These are phyloP conservation scores for Coecobrya sp. DNA, from an alignment of 2,888 invertebrate species.

Conservation along the genomic window DNA sequence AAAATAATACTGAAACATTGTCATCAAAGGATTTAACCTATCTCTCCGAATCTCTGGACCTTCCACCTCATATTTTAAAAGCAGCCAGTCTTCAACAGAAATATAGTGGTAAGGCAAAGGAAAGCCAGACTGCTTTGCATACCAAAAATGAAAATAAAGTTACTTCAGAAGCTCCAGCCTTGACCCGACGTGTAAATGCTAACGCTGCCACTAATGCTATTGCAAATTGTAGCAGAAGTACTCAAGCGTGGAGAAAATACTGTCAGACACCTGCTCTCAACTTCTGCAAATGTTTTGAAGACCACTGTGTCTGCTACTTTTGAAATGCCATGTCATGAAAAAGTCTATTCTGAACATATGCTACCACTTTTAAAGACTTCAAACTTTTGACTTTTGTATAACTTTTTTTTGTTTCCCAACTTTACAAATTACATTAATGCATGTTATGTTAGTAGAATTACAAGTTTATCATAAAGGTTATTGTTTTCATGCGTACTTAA, in stretches of 20 bases:
- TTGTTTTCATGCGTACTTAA: neutral
- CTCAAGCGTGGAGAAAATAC: slow-evolving; percentile 65
- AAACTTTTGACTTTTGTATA: slow-evolving; percentile 16
- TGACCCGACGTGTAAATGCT: slow-evolving; percentile 19
- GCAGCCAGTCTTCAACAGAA: slow-evolving; percentile 63
- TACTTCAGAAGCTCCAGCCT: neutral
- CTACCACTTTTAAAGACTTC: neutral
- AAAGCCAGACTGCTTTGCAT: neutral
- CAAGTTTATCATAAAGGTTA: neutral
- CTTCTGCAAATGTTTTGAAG: slow-evolving; percentile 83
- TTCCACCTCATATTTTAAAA: slow-evolving; percentile 70
- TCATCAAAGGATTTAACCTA: slow-evolving; percentile 54
- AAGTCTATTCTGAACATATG: slow-evolving; percentile 6
- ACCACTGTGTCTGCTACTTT: slow-evolving; percentile 84
- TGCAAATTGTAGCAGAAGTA: slow-evolving; percentile 6
- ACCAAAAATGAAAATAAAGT: neutral
- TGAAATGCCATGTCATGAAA: slow-evolving; percentile 37
- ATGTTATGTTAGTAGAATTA: neutral
- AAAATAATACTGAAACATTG: slow-evolving; percentile 2
- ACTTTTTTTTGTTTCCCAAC: neutral
- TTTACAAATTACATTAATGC: neutral
- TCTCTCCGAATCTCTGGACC: slow-evolving; percentile 76
- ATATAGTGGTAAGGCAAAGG: neutral
- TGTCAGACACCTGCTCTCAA: slow-evolving; percentile 74
- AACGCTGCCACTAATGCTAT: neutral